Conservation (phyloP, 2,888 invertebrate species). For the Mechanitis messenoides region DNA sequence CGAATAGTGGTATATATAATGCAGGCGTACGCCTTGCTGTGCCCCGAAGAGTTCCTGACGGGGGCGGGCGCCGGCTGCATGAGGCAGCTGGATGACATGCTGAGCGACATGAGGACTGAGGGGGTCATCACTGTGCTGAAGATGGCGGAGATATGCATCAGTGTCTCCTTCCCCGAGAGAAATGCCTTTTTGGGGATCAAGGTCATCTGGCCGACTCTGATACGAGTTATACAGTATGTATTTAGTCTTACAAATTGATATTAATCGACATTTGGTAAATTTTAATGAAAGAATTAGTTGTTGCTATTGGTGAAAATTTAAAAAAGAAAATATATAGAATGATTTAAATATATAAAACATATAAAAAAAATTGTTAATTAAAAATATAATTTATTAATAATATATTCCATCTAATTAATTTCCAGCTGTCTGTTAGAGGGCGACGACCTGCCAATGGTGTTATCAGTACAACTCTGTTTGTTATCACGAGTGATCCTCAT, state of each 20-base stretch:
- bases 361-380: too few species aligned
- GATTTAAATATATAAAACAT: too few species aligned
- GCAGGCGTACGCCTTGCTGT: constrained; percentile 87
- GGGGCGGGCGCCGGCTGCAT: constrained; percentile 84
- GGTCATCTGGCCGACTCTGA: constrained; percentile 68
- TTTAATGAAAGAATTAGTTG: too few species aligned
- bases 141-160: constrained; percentile 80
- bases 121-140: constrained; percentile 81
- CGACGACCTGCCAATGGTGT: constrained; percentile 83
- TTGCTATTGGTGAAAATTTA: too few species aligned
- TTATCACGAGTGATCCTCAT: constrained; percentile 85
- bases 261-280: background rate
- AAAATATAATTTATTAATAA: too few species aligned
- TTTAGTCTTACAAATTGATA: background rate
- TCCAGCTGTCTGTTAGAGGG: constrained; percentile 80
- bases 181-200: constrained; percentile 80
- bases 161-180: constrained; percentile 84
- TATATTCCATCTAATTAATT: too few species aligned
- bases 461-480: constrained; percentile 86
- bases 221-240: constrained; percentile 64
- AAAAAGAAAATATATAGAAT: too few species aligned
- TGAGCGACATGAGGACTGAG: constrained; percentile 83
- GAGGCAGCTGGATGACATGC: constrained; percentile 81
- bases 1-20: constrained; percentile 87
- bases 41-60: constrained; percentile 85